Evolutionary conservation across 2,888 invertebrate genomes (phyloP), one percentile per base, ranked within the genome.

Genomic region (Platycnemis pennipes): DNA sequence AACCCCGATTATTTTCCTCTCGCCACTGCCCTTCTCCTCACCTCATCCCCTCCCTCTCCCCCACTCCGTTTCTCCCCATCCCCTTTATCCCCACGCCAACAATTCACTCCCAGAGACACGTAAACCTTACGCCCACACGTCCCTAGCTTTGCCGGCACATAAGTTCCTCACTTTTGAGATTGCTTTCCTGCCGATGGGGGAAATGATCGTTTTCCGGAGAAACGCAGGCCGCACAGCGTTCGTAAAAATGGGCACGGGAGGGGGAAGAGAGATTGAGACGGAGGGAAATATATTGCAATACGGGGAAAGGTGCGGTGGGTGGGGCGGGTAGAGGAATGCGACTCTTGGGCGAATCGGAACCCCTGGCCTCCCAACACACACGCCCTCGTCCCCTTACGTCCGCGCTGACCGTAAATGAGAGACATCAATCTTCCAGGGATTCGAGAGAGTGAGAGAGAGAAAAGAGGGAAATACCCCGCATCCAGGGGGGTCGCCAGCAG

Each of bases 251-350:
- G 77, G 77, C 5, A 77, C 31, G 13, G 37, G 16, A 13, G 13
- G n/a, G 77, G 31, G 77, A 11, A 2, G 37, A 37, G 77, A 8
- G 77, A 77, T 37, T 37, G 77, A 77, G 37, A 77, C 37, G 77
- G 37, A n/a, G 77, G 37, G 77, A 77, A 37, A 77, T 77, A 77
- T 77, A 77, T 77, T 77, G 77, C 77, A 77, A 63, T 63, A 63
- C 37, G 77, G 77, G 37, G 77, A 77, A 77, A 63, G 77, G 77
- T 77, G 77, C 77, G 37, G 77, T 13, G 31, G 77, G 31, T 31
- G n/a, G 37, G 11, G 77, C 11, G n/a, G 77, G 77, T 3, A 63
- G n/a, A n/a, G 77, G 77, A 77, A 77, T 77, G 77, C 26, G 77
- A 13, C 37, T 31, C 16, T 16, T 11, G 77, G 77, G n/a, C 37